These are phyloP conservation scores for Typhlichthys subterraneus DNA, from an alignment of 2,797 vertebrate genomes.

Conservation along the genomic window DNA sequence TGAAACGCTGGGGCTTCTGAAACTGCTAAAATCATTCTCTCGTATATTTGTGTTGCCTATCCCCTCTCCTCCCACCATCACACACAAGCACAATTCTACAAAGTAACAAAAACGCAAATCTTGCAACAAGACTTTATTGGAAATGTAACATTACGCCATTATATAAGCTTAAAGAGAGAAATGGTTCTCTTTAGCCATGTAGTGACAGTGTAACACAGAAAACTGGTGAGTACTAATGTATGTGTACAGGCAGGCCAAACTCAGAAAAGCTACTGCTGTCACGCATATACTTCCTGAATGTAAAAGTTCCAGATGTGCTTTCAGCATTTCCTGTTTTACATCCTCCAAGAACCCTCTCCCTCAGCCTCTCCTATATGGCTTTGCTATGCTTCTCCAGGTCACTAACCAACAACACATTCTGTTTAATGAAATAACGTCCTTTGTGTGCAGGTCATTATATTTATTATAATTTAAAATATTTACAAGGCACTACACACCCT, in stretches of 20 bases:
- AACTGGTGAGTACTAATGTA: slow-evolving; percentile 31
- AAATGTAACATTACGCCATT: not conserved
- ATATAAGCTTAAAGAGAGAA: not conserved
- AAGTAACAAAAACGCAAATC: slow-evolving; percentile 8
- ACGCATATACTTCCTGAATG: slow-evolving; percentile 77
- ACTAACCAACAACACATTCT: slow-evolving; percentile 36
- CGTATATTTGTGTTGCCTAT: not conserved
- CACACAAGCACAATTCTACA: not conserved
- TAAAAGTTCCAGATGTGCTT: slow-evolving; percentile 82
- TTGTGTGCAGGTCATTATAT: slow-evolving; percentile 24
- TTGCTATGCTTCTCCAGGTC: slow-evolving; percentile 60
- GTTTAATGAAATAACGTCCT: slow-evolving; percentile 6
- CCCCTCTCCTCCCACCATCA: not conserved
- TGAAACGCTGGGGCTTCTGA: not conserved
- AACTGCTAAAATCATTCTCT: not conserved
- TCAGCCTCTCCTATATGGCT: slow-evolving; percentile 64
- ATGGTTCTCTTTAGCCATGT: slow-evolving; percentile 20
- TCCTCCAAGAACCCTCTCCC: slow-evolving; percentile 75
- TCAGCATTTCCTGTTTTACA: slow-evolving; percentile 76
- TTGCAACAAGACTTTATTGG: slow-evolving; percentile 38
- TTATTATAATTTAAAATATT: slow-evolving; percentile 19
- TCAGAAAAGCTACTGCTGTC: slow-evolving; percentile 67
- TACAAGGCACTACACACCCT: slow-evolving; percentile 8
- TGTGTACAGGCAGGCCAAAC: slow-evolving; percentile 41
- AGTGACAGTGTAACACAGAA: slow-evolving; percentile 38